Evolutionary conservation across 2,113 vertebrate species (phyloP), one percentile per base, ranked within the genome.

Genomic region (Crotophaga sulcirostris): DNA sequence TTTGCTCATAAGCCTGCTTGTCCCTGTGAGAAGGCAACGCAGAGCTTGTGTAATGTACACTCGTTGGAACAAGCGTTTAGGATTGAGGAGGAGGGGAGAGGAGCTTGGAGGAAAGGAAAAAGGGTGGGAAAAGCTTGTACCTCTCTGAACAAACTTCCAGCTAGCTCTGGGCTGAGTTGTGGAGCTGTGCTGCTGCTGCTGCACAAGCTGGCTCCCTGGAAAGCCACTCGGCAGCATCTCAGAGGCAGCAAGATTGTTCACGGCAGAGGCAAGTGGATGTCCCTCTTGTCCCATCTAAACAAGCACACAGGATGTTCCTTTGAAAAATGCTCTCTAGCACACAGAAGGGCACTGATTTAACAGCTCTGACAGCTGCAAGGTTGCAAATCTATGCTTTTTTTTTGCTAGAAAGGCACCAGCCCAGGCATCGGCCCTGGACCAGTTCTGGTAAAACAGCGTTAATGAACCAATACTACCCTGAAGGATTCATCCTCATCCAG

Each of bases 251-350:
- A 23, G 31, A 11, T 1, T 5, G 29, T 1, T 20, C 16, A 2
- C 36, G 54, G 72, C 0, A 1, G 34, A 67, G 33, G 62, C 33
- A 38, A 36, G 51, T 0, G 3, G 6, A 10, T 13, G 28, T 10
- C 67, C 42, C 47, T 56, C 1, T 1, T 2, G 31, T 28, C 47
- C 34, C 54, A 24, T 0, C 36, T 19, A 13, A 29, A 31, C 0
- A 13, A 49, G 18, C 42, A 28, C 33, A 7, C 0, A 15, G 16
- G n/a, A 25, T 7, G 20, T 9, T 81, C 7, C 3, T 9, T 10
- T 29, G 79, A 60, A 42, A 49, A 78, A 38, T 2, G 6, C 34
- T 26, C 55, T 52, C 34, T 3, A 6, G n/a, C 17, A 11, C 31
- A 2, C 15, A 3, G 34, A 0, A 17, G 45, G 25, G 62, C 6